Conservation (phyloP, 2,113 vertebrate genomes). For the Carassius auratus region DNA sequence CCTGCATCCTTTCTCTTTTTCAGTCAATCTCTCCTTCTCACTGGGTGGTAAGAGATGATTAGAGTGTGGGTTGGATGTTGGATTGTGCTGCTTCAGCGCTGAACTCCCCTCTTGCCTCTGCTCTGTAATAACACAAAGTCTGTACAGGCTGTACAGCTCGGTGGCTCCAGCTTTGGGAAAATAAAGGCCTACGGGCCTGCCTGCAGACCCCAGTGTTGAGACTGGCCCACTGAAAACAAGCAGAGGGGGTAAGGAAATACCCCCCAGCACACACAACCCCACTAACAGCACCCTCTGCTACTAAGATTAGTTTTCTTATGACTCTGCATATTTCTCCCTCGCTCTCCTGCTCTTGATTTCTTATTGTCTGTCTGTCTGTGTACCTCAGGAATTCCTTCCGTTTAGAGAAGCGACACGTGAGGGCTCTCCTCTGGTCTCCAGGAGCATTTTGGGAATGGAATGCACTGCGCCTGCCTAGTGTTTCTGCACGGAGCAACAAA, state of each 20-base stretch:
- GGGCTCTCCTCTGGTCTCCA: conserved; percentile 33
- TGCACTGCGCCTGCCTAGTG: conserved; percentile 17
- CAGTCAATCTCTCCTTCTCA: conserved; percentile 12
- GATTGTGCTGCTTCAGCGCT: conserved; percentile 72
- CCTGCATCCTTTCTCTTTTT: not conserved
- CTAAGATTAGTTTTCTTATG: conserved; percentile 72
- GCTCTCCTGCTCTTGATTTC: conserved; percentile 6
- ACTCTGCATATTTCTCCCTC: conserved; percentile 61
- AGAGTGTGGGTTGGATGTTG: conserved; percentile 63
- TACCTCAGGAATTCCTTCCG: conserved; percentile 49
- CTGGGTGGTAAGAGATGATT: conserved; percentile 66
- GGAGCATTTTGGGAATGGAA: conserved; percentile 49
- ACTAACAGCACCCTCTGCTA: conserved; percentile 61
- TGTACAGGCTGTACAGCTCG: conserved; percentile 47
- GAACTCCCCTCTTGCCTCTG: conserved; percentile 64
- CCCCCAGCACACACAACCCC: conserved; percentile 50
- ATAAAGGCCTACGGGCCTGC: conserved; percentile 29
- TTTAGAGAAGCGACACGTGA: conserved; percentile 1
- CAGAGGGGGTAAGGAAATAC: conserved; percentile 69
- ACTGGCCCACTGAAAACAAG: conserved; percentile 78
- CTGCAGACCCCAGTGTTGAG: conserved; percentile 68
- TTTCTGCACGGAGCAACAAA: not conserved
- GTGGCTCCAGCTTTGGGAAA: conserved; percentile 58
- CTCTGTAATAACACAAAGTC: conserved; percentile 70
- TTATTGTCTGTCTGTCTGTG: conserved; percentile 32